Evolutionary conservation across 2,888 invertebrate species (phyloP), one percentile per base, ranked within the genome.

Genomic region (Andrena bucephala): DNA sequence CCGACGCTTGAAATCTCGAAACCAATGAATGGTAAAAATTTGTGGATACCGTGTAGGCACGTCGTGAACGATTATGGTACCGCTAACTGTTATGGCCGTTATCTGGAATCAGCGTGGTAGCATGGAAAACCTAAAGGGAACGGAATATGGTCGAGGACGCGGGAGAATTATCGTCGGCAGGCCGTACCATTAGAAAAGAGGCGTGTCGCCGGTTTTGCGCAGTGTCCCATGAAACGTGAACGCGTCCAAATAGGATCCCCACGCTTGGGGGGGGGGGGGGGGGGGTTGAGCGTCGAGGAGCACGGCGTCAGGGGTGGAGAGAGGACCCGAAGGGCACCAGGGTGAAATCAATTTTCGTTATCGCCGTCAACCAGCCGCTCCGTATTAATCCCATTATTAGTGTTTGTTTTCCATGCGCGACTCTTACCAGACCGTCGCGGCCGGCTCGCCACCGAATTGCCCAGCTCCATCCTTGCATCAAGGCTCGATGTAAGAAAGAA

Each of bases 321-420:
- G 20, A 54, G 66, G 54, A 29, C 31, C 16, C 33, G 77, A 60
- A 66, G 73, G 76, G 77, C 57, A 81, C 74, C 82, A 81, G 90
- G 91, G 89, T 89, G 89, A 91, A 93, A 93, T 93, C 93, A 93
- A 93, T 93, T 93, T 93, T 87, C 91, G 92, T 93, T 93, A 93
- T 93, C 93, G 87, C 88, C 84, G 89, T 86, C 87, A 88, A 89
- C 90, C 93, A 93, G 93, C 89, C 92, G 87, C 87, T 87, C 82
- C 84, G 81, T 86, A 88, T 87, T 89, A 90, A 89, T 89, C 81
- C 85, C 84, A 84, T 90, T 89, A 89, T 87, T 87, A 87, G 83
- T 85, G 87, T 89, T 89, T 89, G 89, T 86, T 87, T 85, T 88
- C 81, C 79, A 84, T 74, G 81, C 66, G 74, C 72, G 72, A 31